Conservation (phyloP, 1,140 invertebrate genomes). For the Drosophila malerkotliana region DNA sequence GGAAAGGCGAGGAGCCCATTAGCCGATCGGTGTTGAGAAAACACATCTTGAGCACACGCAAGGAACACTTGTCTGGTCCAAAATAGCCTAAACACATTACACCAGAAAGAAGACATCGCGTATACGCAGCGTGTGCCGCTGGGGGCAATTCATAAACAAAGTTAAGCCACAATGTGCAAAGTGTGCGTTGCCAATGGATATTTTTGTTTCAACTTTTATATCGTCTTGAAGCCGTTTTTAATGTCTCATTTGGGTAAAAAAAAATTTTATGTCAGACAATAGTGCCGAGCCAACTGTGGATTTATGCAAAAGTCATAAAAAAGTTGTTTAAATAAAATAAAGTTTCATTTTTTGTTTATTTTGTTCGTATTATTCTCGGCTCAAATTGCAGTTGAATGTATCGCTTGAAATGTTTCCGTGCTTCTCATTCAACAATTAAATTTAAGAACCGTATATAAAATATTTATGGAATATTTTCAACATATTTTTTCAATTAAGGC, state of each 20-base stretch:
- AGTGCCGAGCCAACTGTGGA: not conserved
- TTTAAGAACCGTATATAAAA: not conserved
- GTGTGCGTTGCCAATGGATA: conserved; percentile 36
- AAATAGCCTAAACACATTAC: conserved; percentile 51
- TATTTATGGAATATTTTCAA: conserved; percentile 10
- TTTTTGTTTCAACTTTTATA: conserved; percentile 16
- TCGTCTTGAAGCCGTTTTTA: not conserved
- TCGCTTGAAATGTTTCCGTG: not conserved
- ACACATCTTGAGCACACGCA: conserved; percentile 61
- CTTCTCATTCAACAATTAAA: not conserved
- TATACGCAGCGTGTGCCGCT: conserved; percentile 63
- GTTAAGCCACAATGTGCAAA: conserved; percentile 33
- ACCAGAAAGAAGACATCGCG: conserved; percentile 57
- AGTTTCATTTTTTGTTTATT: too few species aligned
- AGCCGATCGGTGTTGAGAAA: conserved; percentile 62
- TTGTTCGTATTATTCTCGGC: too few species aligned
- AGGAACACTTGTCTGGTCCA: conserved; percentile 18
- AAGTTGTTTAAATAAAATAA: not conserved
- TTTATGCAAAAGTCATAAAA: not conserved
- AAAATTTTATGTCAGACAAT: not conserved
- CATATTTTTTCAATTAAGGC: conserved; percentile 65
- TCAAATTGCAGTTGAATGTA: not conserved
- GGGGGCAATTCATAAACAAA: conserved; percentile 51
- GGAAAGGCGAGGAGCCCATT: conserved; percentile 40
- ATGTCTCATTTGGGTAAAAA: conserved; percentile 1